phyloP scores from a whole-genome alignment of 2,797 vertebrate genomes.

The Leptoclinus maculatus region DNA sequence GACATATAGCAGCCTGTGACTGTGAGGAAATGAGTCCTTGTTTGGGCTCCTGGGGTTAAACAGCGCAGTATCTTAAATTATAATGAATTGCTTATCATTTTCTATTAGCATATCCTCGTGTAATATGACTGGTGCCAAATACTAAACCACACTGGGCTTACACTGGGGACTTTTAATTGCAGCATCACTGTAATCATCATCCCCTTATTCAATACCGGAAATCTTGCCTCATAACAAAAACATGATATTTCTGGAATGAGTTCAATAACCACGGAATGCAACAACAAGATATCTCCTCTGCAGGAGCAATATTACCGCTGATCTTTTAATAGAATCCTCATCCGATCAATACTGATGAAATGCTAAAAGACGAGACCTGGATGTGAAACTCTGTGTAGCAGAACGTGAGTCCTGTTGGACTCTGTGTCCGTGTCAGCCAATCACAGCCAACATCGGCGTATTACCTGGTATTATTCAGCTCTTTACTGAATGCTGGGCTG shows the following conservation, averaged over 20 bases:
- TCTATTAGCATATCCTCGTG: background rate
- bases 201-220: slow-evolving; percentile 2
- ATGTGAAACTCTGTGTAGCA: background rate
- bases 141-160: background rate
- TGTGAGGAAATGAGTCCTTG: background rate
- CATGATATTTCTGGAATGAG: slow-evolving; percentile 20
- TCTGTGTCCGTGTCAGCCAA: background rate
- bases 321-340: slow-evolving; percentile 9
- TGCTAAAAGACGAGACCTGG: background rate
- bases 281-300: slow-evolving; percentile 16
- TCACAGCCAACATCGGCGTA: background rate
- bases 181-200: slow-evolving; percentile 13
- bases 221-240: slow-evolving; percentile 8
- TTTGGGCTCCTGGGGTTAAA: background rate
- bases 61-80: background rate
- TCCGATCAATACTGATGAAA: slow-evolving; percentile 14
- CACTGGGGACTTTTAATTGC: background rate
- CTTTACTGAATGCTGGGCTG: background rate
- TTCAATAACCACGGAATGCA: slow-evolving; percentile 1
- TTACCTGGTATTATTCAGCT: background rate
- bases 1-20: background rate
- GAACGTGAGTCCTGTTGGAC: background rate
- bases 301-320: background rate
- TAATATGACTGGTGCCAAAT: background rate
- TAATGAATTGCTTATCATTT: background rate